phyloP scores from a whole-genome alignment of 2,797 vertebrate genomes.

The Clarias platycephalus region DNA sequence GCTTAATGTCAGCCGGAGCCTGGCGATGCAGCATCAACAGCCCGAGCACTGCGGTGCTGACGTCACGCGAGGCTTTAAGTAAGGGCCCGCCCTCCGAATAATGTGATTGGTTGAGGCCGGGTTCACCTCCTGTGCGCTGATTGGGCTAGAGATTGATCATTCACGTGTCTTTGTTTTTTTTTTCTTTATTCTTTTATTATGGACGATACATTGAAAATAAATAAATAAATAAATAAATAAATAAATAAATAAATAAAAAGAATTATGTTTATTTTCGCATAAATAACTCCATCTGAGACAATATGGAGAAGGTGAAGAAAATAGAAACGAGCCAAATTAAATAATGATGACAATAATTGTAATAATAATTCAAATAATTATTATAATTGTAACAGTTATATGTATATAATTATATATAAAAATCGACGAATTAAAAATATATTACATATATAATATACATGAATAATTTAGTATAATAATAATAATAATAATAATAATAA shows the following conservation, averaged over 20 bases:
- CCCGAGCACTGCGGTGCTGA: slow-evolving; percentile 57
- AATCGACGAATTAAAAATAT: too few relatives aligned
- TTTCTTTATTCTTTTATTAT: not conserved
- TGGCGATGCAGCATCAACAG: slow-evolving; percentile 21
- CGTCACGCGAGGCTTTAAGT: slow-evolving; percentile 42
- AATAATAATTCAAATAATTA: too few relatives aligned
- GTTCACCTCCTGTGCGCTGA: not conserved
- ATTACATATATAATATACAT: too few relatives aligned
- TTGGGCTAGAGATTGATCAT: slow-evolving; percentile 38
- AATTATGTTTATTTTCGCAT: not conserved
- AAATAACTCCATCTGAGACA: not conserved
- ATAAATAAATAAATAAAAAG: not conserved
- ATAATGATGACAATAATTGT: too few relatives aligned
- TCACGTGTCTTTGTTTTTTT: not conserved
- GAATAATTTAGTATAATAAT: too few relatives aligned
- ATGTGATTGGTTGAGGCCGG: slow-evolving; percentile 60
- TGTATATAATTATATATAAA: too few relatives aligned
- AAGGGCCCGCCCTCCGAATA: not conserved
- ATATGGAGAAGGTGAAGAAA: not conserved
- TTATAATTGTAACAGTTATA: too few relatives aligned
- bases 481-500: too few relatives aligned
- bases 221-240: not conserved
- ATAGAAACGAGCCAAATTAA: not conserved
- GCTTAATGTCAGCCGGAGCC: slow-evolving; percentile 49
- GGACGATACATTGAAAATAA: too few relatives aligned